These are phyloP conservation scores for Hippasteria phrygiana DNA, from an alignment of 53 echinoderm and acorn worm genomes.

Conservation along the genomic window DNA sequence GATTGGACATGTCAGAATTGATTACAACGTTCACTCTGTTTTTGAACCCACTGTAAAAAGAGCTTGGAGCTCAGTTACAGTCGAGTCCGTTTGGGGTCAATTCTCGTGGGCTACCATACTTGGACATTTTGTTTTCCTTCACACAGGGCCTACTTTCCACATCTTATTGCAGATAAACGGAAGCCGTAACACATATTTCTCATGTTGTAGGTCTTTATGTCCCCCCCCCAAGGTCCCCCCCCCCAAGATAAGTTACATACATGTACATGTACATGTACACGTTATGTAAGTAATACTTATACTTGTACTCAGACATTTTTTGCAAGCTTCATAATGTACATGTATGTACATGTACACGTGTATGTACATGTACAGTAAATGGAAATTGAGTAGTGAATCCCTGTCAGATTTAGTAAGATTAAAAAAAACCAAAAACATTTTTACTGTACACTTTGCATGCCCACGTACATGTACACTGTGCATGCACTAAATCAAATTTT, in stretches of 20 bases:
- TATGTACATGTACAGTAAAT: neutral
- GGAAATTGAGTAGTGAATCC: neutral
- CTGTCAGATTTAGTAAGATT: too few relatives aligned
- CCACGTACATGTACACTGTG: too few relatives aligned
- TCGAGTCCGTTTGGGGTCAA: slow-evolving; percentile 9
- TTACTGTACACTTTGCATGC: too few relatives aligned
- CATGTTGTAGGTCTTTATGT: too few relatives aligned
- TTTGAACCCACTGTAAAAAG: neutral
- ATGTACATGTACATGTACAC: slow-evolving; percentile 31
- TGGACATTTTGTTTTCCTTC: neutral
- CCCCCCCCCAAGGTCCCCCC: too few relatives aligned
- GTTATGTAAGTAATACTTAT: neutral
- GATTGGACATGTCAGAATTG: slow-evolving; percentile 52
- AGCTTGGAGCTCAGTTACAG: neutral
- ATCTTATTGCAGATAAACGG: too few relatives aligned
- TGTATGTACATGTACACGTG: neutral
- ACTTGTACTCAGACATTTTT: neutral
- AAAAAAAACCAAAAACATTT: too few relatives aligned
- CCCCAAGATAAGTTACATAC: neutral
- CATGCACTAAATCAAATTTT: too few relatives aligned
- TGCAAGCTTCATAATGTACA: neutral
- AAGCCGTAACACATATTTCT: too few relatives aligned
- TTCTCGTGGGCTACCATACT: neutral
- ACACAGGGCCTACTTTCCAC: too few relatives aligned
- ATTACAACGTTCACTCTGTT: slow-evolving; percentile 50